Evolutionary conservation across 1,140 invertebrate genomes (phyloP), one percentile per base, ranked within the genome.

Genomic region (Dinoponera quadriceps): DNA sequence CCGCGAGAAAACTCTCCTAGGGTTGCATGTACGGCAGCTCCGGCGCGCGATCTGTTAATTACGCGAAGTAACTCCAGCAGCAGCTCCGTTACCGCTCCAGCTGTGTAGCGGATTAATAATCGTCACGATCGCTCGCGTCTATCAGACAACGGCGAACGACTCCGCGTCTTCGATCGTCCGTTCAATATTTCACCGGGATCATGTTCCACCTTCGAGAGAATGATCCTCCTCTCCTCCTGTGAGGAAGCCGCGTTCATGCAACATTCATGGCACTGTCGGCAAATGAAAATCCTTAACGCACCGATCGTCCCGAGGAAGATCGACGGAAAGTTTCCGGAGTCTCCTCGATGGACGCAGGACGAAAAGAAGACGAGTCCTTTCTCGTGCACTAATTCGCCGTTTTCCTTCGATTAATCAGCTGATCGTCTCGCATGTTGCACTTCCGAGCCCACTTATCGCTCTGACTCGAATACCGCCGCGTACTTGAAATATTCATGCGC

Each of bases 281-380:
- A 80, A 69, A 69, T 57, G 27, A 71, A 80, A 80, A 57, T 80
- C 38, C 59, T 80, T 71, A 71, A 69, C 44, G 22, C 65, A 66
- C 63, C 44, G 49, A 54, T 77, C 74, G 49, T 44, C 0, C 7
- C 38, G 38, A 44, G 38, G 7, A 44, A 44, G 38, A 44, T 3
- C 38, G 38, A 44, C 38, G 29, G 5, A 33, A 33, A 2, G 29
- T 33, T 5, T 78, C 25, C 38, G 25, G 33, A 54, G 16, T 18
- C 33, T 29, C 20, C n/a, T 44, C 38, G n/a, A 38, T 44, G 57
- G 33, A 13, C 1, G 44, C 33, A 57, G 22, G 20, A 55, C 18
- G 20, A 57, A 57, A 22, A 14, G 18, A 44, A 44, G 38, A 55
- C 33, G 25, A 69, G 51, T 69, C 33, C 16, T 57, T 22, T 16